phyloP scores from a whole-genome alignment of 1,140 invertebrate genomes.

The Meloidogyne floridensis region DNA sequence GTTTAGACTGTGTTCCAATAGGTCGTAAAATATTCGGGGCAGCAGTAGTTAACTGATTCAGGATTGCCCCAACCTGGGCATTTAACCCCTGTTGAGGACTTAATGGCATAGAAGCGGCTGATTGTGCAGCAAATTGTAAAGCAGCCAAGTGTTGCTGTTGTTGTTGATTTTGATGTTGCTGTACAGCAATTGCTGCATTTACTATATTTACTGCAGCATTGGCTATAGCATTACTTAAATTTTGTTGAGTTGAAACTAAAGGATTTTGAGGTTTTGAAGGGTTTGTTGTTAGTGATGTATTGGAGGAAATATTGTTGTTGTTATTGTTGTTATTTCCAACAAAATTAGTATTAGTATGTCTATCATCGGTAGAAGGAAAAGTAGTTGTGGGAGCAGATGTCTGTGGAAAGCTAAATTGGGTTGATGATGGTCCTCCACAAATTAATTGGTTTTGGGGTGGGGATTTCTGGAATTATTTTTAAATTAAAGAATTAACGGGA shows the following conservation, averaged over 20 bases:
- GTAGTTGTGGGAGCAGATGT: not conserved
- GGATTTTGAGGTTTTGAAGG: not conserved
- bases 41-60: conserved; percentile 13
- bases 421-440: not conserved
- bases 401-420: not conserved
- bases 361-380: not conserved
- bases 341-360: not conserved
- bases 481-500: not conserved
- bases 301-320: too few relatives aligned
- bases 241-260: not conserved
- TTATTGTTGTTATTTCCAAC: not conserved
- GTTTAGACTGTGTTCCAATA: conserved; percentile 8
- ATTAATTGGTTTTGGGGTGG: not conserved
- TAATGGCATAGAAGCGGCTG: not conserved
- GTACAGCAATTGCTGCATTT: conserved; percentile 11
- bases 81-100: conserved; percentile 15
- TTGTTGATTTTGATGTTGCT: not conserved
- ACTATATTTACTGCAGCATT: conserved; percentile 12
- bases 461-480: not conserved
- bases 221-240: conserved; percentile 2
- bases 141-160: conserved; percentile 17
- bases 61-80: not conserved
- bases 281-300: too few relatives aligned
- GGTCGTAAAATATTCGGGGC: not conserved
- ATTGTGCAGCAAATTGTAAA: not conserved